Evolutionary conservation across 2,113 vertebrate genomes (phyloP), one percentile per base, ranked within the genome.

Genomic region (Atherinomorus stipes): DNA sequence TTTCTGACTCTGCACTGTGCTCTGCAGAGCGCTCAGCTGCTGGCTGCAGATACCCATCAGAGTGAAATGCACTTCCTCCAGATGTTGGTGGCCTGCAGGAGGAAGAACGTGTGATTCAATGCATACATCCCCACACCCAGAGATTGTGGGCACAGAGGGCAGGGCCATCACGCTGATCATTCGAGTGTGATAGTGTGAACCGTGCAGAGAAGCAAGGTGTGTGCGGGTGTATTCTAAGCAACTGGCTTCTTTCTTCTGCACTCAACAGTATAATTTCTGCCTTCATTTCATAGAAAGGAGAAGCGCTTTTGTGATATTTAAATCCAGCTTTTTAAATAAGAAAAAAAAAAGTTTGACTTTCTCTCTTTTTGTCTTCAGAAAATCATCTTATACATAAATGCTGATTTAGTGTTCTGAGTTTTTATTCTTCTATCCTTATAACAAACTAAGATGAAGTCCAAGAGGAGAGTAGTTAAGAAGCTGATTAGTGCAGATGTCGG

Each of bases 1-100:
- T 77, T 50, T 37, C 23, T 54, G 22, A 18, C 22, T 5, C 38
- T 21, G 57, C 16, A 44, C 71, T 10, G 58, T 0, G 0, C 52
- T 22, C 66, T 45, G 2, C 77, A 45, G 37, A 65, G 37, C 4
- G 23, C 26, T 34, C 49, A 38, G 34, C 80, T 63, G 56, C 77
- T 40, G 67, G 50, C 74, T 70, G 61, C 60, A 73, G 89, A 81
- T 86, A 81, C 63, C 19, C 80, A 89, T 88, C 82, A 71, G 51
- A 75, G 76, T 42, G 75, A 72, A 80, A 66, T 64, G 51, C 53
- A 47, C 64, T 87, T 85, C 84, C 83, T 84, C 60, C 18, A 74
- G 11, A 69, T 7, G 38, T 42, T 71, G 44, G 50, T 64, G 40
- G 23, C 28, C 19, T 15, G 18, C 44, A 77, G 44, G 37, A 62